Conservation (phyloP, 2,797 vertebrate genomes). For the Schizothorax lantsangensis region DNA sequence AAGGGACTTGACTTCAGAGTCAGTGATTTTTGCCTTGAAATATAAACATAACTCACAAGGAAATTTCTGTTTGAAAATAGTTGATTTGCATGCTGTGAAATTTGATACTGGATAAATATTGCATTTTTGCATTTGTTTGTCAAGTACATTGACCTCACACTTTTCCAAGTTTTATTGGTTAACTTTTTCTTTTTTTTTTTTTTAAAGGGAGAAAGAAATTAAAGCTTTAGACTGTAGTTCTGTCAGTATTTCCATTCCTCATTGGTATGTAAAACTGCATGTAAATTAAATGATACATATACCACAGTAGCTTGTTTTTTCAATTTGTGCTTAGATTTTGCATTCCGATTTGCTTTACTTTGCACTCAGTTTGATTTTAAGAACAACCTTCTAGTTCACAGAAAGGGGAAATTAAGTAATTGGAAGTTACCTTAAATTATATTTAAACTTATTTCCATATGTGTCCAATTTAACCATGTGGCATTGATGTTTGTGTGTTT, state of each 20-base stretch:
- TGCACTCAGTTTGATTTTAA: slow-evolving; percentile 21
- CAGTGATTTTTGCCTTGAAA: neutral
- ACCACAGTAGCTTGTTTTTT: neutral
- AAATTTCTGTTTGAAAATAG: slow-evolving; percentile 7
- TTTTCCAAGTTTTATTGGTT: slow-evolving; percentile 53
- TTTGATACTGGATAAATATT: slow-evolving; percentile 56
- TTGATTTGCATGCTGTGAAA: slow-evolving; percentile 64
- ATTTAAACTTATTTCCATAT: slow-evolving; percentile 1
- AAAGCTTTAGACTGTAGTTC: slow-evolving; percentile 37
- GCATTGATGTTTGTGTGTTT: neutral
- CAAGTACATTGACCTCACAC: slow-evolving; percentile 54
- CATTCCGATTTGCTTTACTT: slow-evolving; percentile 23
- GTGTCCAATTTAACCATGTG: neutral
- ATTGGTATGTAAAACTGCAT: slow-evolving; percentile 37
- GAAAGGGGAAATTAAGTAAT: neutral
- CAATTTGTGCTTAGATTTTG: slow-evolving; percentile 1
- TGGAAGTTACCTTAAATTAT: neutral
- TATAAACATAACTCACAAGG: slow-evolving; percentile 19
- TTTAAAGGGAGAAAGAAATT: slow-evolving; percentile 46
- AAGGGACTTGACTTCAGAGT: slow-evolving; percentile 14
- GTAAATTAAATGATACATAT: slow-evolving; percentile 31
- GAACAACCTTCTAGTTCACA: neutral
- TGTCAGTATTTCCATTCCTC: slow-evolving; percentile 21
- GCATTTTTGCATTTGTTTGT: slow-evolving; percentile 59
- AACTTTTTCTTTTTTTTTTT: slow-evolving; percentile 39